Percentiles rank a stretch among this genome's conserved stretches.
phyloP scores from a whole-genome alignment of 2,888 invertebrate genomes.

The Lissonota sp. region DNA sequence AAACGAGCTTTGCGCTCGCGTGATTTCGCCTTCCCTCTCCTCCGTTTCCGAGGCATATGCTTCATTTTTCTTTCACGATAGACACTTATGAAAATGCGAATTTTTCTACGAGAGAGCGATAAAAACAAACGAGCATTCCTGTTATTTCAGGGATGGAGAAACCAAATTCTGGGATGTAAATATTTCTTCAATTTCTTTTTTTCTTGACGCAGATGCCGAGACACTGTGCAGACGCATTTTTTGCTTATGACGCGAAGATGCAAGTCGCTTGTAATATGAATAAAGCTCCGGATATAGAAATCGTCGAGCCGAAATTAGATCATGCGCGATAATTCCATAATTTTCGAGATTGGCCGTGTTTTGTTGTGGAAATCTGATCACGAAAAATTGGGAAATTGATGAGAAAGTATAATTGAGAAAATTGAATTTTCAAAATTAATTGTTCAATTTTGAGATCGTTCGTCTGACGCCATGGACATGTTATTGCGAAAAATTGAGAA shows the following conservation, averaged over 20 bases:
- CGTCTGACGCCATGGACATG: too few species aligned
- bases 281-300: conserved; percentile 81
- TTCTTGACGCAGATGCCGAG: conserved; percentile 3
- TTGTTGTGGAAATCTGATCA: conserved; percentile 56
- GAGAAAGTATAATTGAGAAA: too few species aligned
- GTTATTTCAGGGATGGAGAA: conserved; percentile 40
- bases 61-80: not conserved
- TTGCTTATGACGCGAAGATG: conserved; percentile 61
- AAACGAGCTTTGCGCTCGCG: conserved; percentile 39
- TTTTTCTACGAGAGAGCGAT: not conserved
- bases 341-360: not conserved
- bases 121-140: conserved; percentile 11
- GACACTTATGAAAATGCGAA: not conserved
- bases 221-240: not conserved
- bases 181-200: not conserved
- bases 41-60: conserved; percentile 40
- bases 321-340: conserved; percentile 62
- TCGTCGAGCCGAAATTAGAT: conserved; percentile 79
- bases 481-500: too few species aligned
- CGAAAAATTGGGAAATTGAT: conserved; percentile 1
- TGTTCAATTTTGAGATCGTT: too few species aligned
- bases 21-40: conserved; percentile 43
- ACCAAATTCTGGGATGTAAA: not conserved
- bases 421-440: too few species aligned
- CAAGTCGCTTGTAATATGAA: conserved; percentile 81